These are phyloP conservation scores for Heliothis peltigera DNA, from an alignment of 2,888 invertebrate genomes.

Conservation along the genomic window DNA sequence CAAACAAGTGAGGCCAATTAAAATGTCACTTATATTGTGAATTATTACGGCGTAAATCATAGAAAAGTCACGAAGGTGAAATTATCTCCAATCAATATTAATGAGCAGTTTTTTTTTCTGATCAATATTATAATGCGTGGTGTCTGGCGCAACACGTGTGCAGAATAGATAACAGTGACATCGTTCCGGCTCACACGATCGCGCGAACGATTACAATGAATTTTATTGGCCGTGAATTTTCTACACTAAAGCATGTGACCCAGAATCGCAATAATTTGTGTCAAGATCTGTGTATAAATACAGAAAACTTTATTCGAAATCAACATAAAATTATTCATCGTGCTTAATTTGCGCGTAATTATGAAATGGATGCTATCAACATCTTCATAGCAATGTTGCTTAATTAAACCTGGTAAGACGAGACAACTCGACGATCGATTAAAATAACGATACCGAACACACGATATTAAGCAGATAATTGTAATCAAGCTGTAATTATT, in stretches of 20 bases:
- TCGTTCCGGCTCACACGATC: conserved; percentile 47
- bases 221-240: conserved; percentile 55
- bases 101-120: conserved; percentile 62
- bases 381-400: conserved; percentile 19
- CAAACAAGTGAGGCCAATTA: conserved; percentile 61
- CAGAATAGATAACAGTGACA: conserved; percentile 45
- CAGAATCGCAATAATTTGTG: conserved; percentile 40
- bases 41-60: conserved; percentile 63
- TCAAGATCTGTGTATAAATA: conserved; percentile 36
- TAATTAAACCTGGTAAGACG: conserved; percentile 36
- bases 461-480: conserved; percentile 52
- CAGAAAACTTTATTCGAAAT: conserved; percentile 32
- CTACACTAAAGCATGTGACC: conserved; percentile 49
- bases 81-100: conserved; percentile 59
- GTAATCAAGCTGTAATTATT: conserved; percentile 34
- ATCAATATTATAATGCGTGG: conserved; percentile 28
- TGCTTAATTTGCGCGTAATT: conserved; percentile 33
- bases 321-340: conserved; percentile 32
- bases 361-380: conserved; percentile 42
- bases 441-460: conserved; percentile 46
- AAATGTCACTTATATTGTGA: conserved; percentile 61
- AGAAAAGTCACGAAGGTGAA: conserved; percentile 63
- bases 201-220: conserved; percentile 48
- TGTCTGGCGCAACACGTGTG: conserved; percentile 40
- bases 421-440: conserved; percentile 39